Percentiles rank a stretch among this genome's conserved stretches.
Conservation (phyloP, 2,797 vertebrate genomes). For the Ceyx erithaca region DNA sequence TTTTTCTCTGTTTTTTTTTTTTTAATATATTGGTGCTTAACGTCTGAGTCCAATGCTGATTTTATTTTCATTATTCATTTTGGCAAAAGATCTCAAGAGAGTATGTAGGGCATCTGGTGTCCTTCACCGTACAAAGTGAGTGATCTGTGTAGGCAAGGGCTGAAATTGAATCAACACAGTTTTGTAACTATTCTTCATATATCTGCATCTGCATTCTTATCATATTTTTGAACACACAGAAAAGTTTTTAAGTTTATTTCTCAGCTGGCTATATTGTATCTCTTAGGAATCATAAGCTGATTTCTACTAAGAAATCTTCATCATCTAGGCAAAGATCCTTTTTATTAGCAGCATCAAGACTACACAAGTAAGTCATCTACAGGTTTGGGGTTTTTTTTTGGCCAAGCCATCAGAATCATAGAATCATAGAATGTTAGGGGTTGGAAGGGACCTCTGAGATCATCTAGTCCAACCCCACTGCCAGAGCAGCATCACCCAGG, state of each 20-base stretch:
- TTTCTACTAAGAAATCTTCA: conserved; percentile 5
- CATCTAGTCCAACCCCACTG: too few species aligned
- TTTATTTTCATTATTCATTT: conserved; percentile 27
- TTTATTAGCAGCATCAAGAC: neutral
- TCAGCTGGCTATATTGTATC: neutral
- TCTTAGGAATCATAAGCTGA: neutral
- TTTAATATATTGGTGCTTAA: neutral
- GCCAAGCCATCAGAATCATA: neutral
- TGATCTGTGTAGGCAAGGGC: neutral
- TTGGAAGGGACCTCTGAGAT: too few species aligned
- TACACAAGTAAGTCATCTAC: neutral
- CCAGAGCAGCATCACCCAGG: too few species aligned
- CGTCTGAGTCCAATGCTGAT: neutral
- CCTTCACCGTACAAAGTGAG: neutral
- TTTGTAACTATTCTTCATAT: neutral
- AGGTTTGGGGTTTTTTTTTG: neutral
- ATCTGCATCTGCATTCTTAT: neutral
- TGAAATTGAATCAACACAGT: neutral
- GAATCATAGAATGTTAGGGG: too few species aligned
- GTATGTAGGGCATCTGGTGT: neutral
- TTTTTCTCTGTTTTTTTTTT: neutral
- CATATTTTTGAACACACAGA: neutral
- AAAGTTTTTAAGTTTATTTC: conserved; percentile 19
- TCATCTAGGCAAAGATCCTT: neutral
- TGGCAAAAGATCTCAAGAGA: neutral